Evolutionary conservation across 2,888 invertebrate genomes (phyloP), one percentile per base, ranked within the genome.

Genomic region (Heliconius ethilla): DNA sequence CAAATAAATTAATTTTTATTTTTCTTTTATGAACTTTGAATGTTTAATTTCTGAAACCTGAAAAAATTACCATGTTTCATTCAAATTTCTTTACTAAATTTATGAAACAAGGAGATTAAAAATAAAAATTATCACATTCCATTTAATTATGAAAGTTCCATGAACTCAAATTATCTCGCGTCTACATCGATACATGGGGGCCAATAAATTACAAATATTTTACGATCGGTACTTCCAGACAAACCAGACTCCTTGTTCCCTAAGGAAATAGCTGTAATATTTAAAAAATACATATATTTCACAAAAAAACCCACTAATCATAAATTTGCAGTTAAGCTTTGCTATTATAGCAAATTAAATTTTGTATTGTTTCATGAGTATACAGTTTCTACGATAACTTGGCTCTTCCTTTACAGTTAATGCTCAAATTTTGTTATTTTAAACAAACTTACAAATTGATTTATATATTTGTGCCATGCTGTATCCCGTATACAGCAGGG

Each of bases 111-210:
- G 63, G 63, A 63, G 62, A n/a, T 74, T 25, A 22, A 13, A 40
- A 22, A 7, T 10, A 25, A 62, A 62, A 25, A 25, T 13, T 29
- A 63, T 15, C 51, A 70, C 29, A 59, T 72, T n/a, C 18, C 63
- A 40, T 62, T 74, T 45, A 25, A 25, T 29, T 9, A 25, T 29
- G 22, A 45, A 29, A 29, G 29, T 29, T 29, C 29, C 27, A 29
- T n/a, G 70, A 55, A 74, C 74, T 63, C 63, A 63, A 74, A 45
- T 62, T 67, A 73, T 76, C 73, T 76, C 63, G 73, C 73, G 72
- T 75, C 76, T 67, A 78, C 81, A 81, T 76, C 76, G 78, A 81
- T 77, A 75, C 79, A 79, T 79, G 67, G 81, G 81, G 81, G 76
- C 81, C 78, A 81, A 79, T 69, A 70, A 75, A 81, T 70, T 73